Conservation (phyloP, 2,888 invertebrate species). For the Alentia gelatinosa region DNA sequence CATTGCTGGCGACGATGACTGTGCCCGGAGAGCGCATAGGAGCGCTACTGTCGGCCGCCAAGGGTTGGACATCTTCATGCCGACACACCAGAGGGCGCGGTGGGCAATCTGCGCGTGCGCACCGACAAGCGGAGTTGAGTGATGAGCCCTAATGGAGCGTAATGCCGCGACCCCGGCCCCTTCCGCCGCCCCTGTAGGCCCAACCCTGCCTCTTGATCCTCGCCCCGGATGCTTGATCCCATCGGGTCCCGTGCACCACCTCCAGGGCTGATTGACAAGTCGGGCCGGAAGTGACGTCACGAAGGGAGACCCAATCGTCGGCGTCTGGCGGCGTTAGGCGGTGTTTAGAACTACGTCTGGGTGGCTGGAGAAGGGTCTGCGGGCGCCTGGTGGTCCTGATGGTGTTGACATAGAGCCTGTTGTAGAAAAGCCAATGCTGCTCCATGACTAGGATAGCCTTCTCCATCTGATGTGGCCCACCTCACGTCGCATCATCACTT, state of each 20-base stretch:
- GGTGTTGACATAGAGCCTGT: not conserved
- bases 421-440: not conserved
- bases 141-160: conserved; percentile 12
- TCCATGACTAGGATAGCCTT: no score
- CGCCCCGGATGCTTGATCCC: not conserved
- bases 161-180: not conserved
- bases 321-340: not conserved
- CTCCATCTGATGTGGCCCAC: no score
- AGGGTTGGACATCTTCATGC: not conserved
- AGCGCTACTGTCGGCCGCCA: not conserved
- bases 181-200: not conserved
- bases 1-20: no score
- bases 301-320: not conserved
- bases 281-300: not conserved
- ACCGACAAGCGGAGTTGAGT: conserved; percentile 2
- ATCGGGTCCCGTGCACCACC: not conserved
- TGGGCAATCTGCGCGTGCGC: conserved; percentile 1
- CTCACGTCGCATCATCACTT: no score
- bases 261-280: not conserved
- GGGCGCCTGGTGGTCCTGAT: not conserved
- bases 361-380: not conserved
- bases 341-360: not conserved
- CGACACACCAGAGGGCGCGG: conserved; percentile 17
- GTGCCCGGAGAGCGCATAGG: not conserved
- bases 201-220: not conserved